Evolutionary conservation across 2,797 vertebrate genomes (phyloP), one percentile per base, ranked within the genome.

Genomic region (Pseudomugil tenellus): DNA sequence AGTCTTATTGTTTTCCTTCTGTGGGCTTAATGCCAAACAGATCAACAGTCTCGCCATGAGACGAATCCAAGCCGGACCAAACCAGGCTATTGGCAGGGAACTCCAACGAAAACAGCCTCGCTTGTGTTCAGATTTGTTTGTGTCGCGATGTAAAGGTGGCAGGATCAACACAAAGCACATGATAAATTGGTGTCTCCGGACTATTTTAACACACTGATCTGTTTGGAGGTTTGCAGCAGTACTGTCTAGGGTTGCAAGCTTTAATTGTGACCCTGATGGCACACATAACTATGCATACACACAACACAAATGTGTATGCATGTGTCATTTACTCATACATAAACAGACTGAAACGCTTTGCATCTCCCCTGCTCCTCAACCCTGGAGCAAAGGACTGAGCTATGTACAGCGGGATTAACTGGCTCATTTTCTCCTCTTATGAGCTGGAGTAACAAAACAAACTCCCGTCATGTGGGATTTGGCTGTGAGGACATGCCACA

Each of bases 371-470:
- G 69, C 74, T 83, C 71, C 60, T 87, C 55, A 46, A 63, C 79
- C 83, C 63, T 29, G 58, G 70, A 87, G 83, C 80, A 72, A 83
- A 72, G 64, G 77, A 75, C 77, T 63, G 17, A 6, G 58, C 66
- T 76, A 78, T 84, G 86, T 88, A 82, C 70, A 60, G 63, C 66
- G 56, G 89, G 86, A 90, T 92, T 91, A 92, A 68, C 68, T n/a
- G 79, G 77, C 78, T 89, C 85, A 87, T 91, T 93, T 92, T 91
- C 75, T 72, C 80, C 76, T 83, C 84, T 90, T 90, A 90, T 88
- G 81, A 80, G 84, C 81, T 68, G 19, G 61, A 54, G 69, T 89
- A 87, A 87, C 82, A 89, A 91, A 91, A 91, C 87, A 92, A 86
- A 88, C 89, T 84, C 57, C 76, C 16, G 25, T 90, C 85, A 84